A percentile compares a stretch with the other conserved stretches of the same genome.
Evolutionary conservation across 2,113 vertebrate genomes (phyloP).

Genomic region (Cottus gobio): DNA sequence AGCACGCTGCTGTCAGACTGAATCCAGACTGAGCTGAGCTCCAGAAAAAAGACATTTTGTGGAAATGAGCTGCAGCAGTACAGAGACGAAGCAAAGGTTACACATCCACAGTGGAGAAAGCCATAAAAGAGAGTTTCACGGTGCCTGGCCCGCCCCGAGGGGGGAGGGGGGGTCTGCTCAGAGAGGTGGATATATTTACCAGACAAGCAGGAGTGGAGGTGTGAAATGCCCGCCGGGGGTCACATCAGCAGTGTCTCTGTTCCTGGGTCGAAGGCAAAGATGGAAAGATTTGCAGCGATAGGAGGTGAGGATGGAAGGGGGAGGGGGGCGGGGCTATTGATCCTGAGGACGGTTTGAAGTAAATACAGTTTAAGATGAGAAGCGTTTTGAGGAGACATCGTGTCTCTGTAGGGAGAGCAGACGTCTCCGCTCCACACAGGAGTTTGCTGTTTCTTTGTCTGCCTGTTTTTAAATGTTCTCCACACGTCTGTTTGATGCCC

Average conservation of each 20-base stretch:
- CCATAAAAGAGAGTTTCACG: constrained; percentile 54
- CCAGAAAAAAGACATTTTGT: constrained; percentile 13
- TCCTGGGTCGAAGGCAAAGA: constrained; percentile 55
- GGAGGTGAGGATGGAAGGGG: constrained; percentile 44
- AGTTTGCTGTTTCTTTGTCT: constrained; percentile 37
- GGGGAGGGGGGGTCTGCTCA: constrained; percentile 47
- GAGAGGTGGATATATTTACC: constrained; percentile 63
- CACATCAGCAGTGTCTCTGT: constrained; percentile 51
- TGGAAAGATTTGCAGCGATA: constrained; percentile 43
- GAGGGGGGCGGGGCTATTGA: constrained; percentile 57
- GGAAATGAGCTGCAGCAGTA: constrained; percentile 32
- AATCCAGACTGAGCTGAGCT: constrained; percentile 33
- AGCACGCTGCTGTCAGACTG: constrained; percentile 40
- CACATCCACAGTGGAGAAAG: constrained; percentile 42
- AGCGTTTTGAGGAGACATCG: constrained; percentile 32
- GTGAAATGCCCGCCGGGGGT: constrained; percentile 65
- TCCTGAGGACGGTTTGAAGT: constrained; percentile 55
- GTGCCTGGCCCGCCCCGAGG: constrained; percentile 48
- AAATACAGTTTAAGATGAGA: constrained; percentile 60
- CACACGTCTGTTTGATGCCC: neutral
- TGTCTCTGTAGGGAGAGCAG: constrained; percentile 19
- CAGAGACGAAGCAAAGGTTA: constrained; percentile 56
- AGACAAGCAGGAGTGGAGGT: constrained; percentile 62
- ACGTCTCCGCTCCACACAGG: constrained; percentile 14
- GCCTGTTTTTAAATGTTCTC: neutral